Conservation (phyloP, 2,888 invertebrate species). For the Aspidapion aeneum region DNA sequence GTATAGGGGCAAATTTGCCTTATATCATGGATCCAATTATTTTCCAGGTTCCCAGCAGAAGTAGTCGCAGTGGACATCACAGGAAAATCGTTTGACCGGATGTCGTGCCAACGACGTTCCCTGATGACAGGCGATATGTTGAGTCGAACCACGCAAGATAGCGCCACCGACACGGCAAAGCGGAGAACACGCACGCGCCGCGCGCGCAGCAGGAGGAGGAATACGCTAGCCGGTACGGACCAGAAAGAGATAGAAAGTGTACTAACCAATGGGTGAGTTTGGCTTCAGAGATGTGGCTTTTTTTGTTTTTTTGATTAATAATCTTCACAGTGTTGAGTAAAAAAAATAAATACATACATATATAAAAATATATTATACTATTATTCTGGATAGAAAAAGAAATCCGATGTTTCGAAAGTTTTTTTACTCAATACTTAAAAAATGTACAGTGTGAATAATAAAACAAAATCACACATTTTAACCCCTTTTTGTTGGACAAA, state of each 20-base stretch:
- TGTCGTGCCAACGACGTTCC: constrained; percentile 83
- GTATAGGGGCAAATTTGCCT: too few species aligned
- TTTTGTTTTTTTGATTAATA: too few species aligned
- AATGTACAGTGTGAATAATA: constrained; percentile 27
- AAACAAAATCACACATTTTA: constrained; percentile 1
- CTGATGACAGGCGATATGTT: constrained; percentile 53
- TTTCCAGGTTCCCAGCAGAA: constrained; percentile 77
- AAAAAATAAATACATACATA: too few species aligned
- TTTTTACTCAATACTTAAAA: constrained; percentile 8
- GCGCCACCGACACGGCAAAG: constrained; percentile 51
- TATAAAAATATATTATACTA: too few species aligned
- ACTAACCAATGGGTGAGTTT: constrained; percentile 69
- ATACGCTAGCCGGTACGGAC: constrained; percentile 88
- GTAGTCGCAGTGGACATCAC: constrained; percentile 86
- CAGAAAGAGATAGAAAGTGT: constrained; percentile 86
- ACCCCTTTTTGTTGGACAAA: too few species aligned
- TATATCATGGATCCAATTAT: neutral
- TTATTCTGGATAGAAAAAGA: too few species aligned
- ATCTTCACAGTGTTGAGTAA: neutral
- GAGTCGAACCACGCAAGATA: constrained; percentile 29
- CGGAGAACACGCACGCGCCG: constrained; percentile 71
- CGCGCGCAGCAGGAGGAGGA: constrained; percentile 79
- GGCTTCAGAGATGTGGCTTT: too few species aligned
- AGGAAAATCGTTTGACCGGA: constrained; percentile 83
- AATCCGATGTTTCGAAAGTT: too few species aligned